A percentile compares a stretch with the other conserved stretches of the same genome.
Evolutionary conservation across 2,797 vertebrate genomes (phyloP).

Genomic region (Lepus townsendii): DNA sequence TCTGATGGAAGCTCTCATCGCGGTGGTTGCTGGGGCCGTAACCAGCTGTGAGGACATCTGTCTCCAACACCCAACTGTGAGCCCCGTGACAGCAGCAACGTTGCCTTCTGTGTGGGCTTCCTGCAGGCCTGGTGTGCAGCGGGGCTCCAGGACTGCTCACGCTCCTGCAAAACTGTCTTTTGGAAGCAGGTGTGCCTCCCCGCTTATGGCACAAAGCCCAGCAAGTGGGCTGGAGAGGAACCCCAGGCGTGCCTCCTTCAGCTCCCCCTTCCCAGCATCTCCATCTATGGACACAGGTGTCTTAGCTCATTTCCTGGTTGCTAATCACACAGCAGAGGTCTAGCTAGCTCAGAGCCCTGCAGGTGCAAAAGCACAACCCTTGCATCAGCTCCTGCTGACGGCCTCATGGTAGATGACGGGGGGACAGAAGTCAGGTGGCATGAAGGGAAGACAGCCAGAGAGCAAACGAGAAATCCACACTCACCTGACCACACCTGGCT

Average conservation of each 20-base stretch:
- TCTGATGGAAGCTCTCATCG: background rate
- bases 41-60: background rate
- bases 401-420: no score
- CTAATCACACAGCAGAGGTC: no score
- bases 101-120: background rate
- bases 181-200: background rate
- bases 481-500: no score
- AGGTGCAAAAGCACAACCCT: no score
- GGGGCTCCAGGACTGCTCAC: background rate
- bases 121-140: fast-evolving
- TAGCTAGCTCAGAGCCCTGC: no score
- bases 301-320: no score
- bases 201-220: no score
- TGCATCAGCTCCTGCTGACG: no score
- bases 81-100: background rate
- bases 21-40: background rate
- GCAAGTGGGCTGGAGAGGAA: background rate
- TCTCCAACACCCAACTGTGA: background rate
- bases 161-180: background rate
- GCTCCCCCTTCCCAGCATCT: background rate
- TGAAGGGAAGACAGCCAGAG: no score
- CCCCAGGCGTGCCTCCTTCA: fast-evolving
- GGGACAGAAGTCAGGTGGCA: no score
- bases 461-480: no score
- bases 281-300: background rate